Base-by-base conservation (phyloP, 2,113 vertebrate species). In the Sula dactylatra region DNA sequence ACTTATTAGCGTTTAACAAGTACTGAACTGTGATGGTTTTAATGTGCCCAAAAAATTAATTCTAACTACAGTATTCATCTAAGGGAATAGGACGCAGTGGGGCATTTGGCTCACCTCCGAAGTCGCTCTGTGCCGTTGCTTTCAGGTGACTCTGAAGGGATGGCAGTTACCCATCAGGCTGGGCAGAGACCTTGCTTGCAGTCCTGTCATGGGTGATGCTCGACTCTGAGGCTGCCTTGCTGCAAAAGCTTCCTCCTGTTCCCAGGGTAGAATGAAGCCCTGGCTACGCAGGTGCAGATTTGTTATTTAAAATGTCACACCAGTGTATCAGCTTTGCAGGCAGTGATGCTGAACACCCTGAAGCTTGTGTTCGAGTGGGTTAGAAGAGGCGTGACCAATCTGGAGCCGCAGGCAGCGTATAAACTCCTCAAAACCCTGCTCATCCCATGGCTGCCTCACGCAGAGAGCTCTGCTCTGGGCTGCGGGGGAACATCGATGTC, bases 401-500 rank as follows among this genome's bases (percentile, higher is more conserved):
- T 38, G 13, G 22, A 90, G 55, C 38, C 49, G n/a, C 16, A 52
- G 42, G 42, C 29, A 62, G 36, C 0, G 2, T 7, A 24, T 10
- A 13, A 90, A 55, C 58, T 6, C 34, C 58, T 78, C 15, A 27
- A 7, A 61, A 16, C 36, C 71, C 61, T 21, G 70, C 32, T 45
- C 34, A 24, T 8, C 9, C 36, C 76, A 31, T 0, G 3, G 40
- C 27, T 66, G 44, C 54, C 52, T 77, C 74, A 49, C 1, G 1
- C 34, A 70, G 50, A 20, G 4, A 26, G 54, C 55, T 87, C 52
- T 55, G 36, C 74, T 55, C 50, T 2, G 2, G 31, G 40, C 62
- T 61, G 55, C 0, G 2, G 49, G 42, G 9, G 45, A 19, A 34
- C 7, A 9, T 2, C 1, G 3, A 16, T 8, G 34, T 38, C 31